These are phyloP conservation scores for Entomyzon cyanotis DNA, from an alignment of 2,113 vertebrate genomes.

Conservation along the genomic window DNA sequence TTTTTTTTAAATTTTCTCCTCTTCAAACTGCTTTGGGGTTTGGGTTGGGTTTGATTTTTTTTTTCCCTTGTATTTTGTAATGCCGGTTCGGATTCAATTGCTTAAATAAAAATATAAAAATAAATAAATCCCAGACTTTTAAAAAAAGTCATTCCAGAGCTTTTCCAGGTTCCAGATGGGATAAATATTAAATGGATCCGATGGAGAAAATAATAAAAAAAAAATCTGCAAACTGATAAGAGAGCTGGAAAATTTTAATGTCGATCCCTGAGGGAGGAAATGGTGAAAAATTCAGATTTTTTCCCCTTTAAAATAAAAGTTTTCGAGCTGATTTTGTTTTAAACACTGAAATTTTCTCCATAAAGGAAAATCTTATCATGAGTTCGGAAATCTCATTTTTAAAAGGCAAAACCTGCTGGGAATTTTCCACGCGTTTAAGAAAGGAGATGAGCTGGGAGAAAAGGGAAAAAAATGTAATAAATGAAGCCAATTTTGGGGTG, in stretches of 20 bases:
- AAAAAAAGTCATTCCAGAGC: neutral
- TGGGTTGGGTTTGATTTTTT: neutral
- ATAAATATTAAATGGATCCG: neutral
- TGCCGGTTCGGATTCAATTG: neutral
- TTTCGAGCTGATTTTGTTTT: neutral
- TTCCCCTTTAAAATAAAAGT: neutral
- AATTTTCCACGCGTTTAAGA: accelerated
- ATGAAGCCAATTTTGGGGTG: neutral
- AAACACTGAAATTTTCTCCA: neutral
- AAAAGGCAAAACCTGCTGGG: neutral
- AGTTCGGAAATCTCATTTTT: neutral
- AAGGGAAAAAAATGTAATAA: neutral
- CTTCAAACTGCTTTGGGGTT: neutral
- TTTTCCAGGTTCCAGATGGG: neutral
- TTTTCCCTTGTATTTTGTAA: neutral
- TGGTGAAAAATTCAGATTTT: neutral
- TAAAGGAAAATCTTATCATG: neutral
- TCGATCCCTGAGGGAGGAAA: neutral
- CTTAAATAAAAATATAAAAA: neutral
- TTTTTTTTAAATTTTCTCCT: accelerated
- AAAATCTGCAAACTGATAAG: neutral
- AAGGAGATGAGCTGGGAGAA: neutral
- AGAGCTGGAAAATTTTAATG: neutral
- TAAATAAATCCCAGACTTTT: neutral
- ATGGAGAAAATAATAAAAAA: neutral